Evolutionary conservation across 2,888 invertebrate species (phyloP).

Genomic region (Stenodema calcarata): DNA sequence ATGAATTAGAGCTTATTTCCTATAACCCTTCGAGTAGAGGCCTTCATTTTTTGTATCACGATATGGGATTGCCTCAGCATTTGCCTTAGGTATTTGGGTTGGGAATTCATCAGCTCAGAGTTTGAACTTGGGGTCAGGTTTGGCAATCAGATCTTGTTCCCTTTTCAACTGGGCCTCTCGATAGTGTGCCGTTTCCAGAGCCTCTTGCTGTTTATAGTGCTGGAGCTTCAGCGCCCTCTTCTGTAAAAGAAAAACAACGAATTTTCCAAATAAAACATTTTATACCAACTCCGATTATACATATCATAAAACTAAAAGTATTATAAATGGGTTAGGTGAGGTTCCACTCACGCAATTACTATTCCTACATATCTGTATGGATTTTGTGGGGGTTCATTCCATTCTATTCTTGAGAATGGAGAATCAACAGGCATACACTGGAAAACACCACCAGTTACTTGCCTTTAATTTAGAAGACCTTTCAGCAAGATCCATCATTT

Average conservation of each 20-base stretch:
- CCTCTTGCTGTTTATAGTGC: slow-evolving; percentile 51
- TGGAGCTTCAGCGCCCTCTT: slow-evolving; percentile 51
- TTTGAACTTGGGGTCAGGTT: slow-evolving; percentile 39
- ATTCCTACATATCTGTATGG: no score
- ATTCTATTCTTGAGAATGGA: no score
- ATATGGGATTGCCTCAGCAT: not conserved
- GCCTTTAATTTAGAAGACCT: slow-evolving; percentile 52
- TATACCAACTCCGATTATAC: no score
- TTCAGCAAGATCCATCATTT: slow-evolving; percentile 50
- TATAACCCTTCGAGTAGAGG: no score
- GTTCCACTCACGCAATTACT: no score
- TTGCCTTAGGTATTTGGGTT: not conserved
- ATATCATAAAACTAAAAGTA: no score
- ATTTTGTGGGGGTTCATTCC: no score
- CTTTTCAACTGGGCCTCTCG: slow-evolving; percentile 52
- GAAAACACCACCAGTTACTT: no score
- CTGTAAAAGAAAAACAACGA: not conserved
- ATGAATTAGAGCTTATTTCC: no score
- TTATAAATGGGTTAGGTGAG: no score
- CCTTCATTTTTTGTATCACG: not conserved
- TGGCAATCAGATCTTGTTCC: slow-evolving; percentile 51
- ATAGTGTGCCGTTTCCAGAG: slow-evolving; percentile 50
- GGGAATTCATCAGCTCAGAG: not conserved
- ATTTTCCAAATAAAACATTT: no score
- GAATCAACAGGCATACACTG: no score